These are phyloP conservation scores for Lonchura striata DNA, from an alignment of 2,113 vertebrate genomes.

Conservation along the genomic window DNA sequence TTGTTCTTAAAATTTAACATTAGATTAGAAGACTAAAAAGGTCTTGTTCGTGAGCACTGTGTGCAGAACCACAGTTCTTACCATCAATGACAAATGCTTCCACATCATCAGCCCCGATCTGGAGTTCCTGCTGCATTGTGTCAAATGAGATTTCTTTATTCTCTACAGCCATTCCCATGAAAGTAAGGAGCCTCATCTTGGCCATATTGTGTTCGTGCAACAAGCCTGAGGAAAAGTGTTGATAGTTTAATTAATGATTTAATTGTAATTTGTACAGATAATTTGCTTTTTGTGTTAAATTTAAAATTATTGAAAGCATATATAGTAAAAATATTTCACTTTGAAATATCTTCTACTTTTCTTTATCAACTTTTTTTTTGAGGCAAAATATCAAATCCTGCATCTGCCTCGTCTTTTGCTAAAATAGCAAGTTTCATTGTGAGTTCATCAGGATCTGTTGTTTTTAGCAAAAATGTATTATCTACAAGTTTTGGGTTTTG, in stretches of 20 bases:
- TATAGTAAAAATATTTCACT: background rate
- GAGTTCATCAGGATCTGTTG: background rate
- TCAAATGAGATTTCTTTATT: constrained; percentile 96
- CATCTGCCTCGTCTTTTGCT: background rate
- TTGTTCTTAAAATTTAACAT: background rate
- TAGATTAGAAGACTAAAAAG: background rate
- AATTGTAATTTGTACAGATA: background rate
- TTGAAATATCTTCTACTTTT: background rate
- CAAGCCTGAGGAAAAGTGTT: constrained; percentile 74
- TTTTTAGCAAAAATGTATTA: background rate
- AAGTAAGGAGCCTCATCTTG: constrained; percentile 97
- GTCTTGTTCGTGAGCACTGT: background rate
- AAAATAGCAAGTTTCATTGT: background rate
- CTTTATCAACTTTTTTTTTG: background rate
- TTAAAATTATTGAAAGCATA: too few species aligned
- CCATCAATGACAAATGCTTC: constrained; percentile 98
- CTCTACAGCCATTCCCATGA: constrained; percentile 99
- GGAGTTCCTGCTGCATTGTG: constrained; percentile 96
- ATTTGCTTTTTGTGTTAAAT: background rate
- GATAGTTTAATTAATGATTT: background rate
- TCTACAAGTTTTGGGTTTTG: background rate
- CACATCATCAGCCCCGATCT: constrained; percentile 92
- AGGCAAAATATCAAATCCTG: background rate
- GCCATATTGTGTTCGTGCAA: constrained; percentile 96
- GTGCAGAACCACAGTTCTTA: constrained; percentile 53